Conservation (phyloP, 2,888 invertebrate genomes). For the Anodontia alba region DNA sequence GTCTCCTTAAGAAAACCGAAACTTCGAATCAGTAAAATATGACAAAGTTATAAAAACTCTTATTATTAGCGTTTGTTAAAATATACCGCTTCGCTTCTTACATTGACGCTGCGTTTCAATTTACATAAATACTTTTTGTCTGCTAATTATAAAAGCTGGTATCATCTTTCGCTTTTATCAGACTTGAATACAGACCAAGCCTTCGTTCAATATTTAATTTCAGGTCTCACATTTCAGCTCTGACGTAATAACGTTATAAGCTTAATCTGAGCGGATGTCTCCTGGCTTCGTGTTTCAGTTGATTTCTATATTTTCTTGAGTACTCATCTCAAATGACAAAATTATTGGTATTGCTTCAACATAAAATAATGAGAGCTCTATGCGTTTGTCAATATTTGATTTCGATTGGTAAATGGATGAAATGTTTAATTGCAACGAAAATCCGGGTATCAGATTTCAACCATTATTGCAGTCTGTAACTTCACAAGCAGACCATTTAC, state of each 20-base stretch:
- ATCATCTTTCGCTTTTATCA: neutral
- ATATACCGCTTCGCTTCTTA: no score
- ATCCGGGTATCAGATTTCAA: neutral
- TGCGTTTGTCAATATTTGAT: conserved; percentile 8
- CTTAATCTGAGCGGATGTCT: conserved; percentile 4
- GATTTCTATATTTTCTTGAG: conserved; percentile 18
- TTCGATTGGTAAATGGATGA: conserved; percentile 10
- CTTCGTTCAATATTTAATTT: conserved; percentile 9
- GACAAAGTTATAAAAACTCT: no score
- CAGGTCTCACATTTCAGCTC: neutral
- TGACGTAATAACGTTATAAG: conserved; percentile 6
- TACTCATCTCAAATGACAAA: neutral
- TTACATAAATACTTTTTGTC: no score
- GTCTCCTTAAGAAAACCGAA: no score
- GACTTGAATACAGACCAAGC: conserved; percentile 9
- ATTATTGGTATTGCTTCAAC: neutral
- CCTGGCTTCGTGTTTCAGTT: neutral
- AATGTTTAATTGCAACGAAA: conserved; percentile 11
- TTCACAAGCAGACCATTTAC: neutral
- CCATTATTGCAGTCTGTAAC: neutral
- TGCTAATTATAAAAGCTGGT: neutral
- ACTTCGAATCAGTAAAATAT: no score
- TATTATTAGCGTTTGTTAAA: no score
- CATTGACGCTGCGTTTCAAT: no score
- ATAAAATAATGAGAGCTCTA: neutral